Evolutionary conservation across 2,888 invertebrate species (phyloP).

Genomic region (Piscicola geometra): DNA sequence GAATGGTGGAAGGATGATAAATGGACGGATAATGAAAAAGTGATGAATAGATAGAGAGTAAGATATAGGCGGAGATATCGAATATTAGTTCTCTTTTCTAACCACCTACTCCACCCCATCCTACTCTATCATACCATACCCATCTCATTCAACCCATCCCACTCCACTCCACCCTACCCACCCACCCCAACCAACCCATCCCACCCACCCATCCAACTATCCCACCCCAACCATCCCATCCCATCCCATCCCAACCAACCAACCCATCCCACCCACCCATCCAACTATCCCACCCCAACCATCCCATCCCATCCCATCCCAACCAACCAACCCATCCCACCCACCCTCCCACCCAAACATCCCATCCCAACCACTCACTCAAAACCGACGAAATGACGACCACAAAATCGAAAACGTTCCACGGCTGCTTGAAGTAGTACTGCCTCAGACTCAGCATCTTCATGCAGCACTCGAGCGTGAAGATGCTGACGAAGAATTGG

Average conservation of each 20-base stretch:
- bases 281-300: neutral
- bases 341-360: constrained; percentile 68
- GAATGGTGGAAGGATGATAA: too few species aligned
- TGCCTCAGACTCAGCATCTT: constrained; percentile 95
- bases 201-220: neutral
- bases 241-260: too few species aligned
- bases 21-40: too few species aligned
- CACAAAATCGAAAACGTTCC: constrained; percentile 99
- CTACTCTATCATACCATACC: too few species aligned
- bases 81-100: too few species aligned
- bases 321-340: neutral
- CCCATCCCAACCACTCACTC: constrained; percentile 63
- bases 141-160: too few species aligned
- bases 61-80: too few species aligned
- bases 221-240: too few species aligned
- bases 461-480: constrained; percentile 93
- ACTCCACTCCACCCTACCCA: too few species aligned
- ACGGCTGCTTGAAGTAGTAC: constrained; percentile 97
- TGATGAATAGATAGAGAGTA: too few species aligned
- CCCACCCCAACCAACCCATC: neutral
- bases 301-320: neutral
- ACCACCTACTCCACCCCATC: too few species aligned
- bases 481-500: constrained; percentile 95
- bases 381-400: constrained; percentile 96
- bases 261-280: neutral